A percentile compares a stretch with the other conserved stretches of the same genome.
phyloP scores from a whole-genome alignment of 2,113 vertebrate species.

The Narcine bancroftii region DNA sequence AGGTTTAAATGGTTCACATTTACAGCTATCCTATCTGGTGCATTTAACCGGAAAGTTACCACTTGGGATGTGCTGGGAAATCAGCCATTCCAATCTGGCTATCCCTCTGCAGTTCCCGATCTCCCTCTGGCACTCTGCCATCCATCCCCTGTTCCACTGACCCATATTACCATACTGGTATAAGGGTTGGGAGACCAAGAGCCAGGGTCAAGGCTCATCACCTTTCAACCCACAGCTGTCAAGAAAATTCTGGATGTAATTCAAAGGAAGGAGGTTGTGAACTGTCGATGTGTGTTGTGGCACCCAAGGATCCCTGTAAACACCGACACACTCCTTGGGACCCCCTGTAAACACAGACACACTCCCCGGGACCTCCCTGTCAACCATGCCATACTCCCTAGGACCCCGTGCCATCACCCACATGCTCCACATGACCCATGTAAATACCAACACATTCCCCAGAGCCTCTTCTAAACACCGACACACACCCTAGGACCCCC shows the following conservation, averaged over 20 bases:
- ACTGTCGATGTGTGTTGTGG: no score
- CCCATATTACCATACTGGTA: slow-evolving; percentile 43
- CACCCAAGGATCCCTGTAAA: no score
- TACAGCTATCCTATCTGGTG: no score
- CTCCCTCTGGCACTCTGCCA: slow-evolving; percentile 38
- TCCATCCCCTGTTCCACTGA: slow-evolving; percentile 46
- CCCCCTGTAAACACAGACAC: no score
- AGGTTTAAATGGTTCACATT: not conserved
- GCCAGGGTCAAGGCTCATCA: not conserved
- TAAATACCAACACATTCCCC: no score
- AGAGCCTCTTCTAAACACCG: no score
- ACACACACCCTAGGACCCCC: no score
- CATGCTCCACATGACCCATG: no score
- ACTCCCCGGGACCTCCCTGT: not conserved
- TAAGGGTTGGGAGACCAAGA: slow-evolving; percentile 49
- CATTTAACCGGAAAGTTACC: no score
- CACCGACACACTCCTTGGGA: no score
- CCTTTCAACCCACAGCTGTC: not conserved
- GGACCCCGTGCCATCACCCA: no score
- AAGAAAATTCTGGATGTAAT: not conserved
- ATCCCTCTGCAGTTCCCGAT: not conserved
- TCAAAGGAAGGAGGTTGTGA: not conserved
- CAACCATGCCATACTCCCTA: not conserved
- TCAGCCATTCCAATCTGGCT: not conserved
- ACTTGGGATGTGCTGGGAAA: no score